Percentiles rank a stretch among this genome's conserved stretches.
Conservation (phyloP, 2,113 vertebrate genomes). For the Strix aluco region DNA sequence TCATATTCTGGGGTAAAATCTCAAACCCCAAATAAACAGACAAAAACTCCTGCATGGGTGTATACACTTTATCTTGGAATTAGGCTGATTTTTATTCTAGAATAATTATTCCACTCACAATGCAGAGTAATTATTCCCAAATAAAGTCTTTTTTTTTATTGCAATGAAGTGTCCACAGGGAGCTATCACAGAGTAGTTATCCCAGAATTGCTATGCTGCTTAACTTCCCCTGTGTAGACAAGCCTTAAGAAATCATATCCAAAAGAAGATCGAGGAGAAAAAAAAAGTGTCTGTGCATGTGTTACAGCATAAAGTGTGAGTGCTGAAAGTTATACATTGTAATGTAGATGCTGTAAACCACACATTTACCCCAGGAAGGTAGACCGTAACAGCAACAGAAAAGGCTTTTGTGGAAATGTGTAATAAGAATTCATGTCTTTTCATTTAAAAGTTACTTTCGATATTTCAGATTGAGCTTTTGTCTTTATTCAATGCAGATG, state of each 20-base stretch:
- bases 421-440: not conserved
- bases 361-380: not conserved
- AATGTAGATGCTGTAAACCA: conserved; percentile 40
- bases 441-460: conserved; percentile 13
- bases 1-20: not conserved
- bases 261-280: not conserved
- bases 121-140: conserved; percentile 57
- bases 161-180: conserved; percentile 51
- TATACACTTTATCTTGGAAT: conserved; percentile 15
- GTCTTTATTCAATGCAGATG: conserved; percentile 2
- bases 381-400: not conserved
- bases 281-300: not conserved
- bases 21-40: not conserved
- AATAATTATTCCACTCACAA: conserved; percentile 60
- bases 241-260: conserved; percentile 42
- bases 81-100: conserved; percentile 47
- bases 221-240: conserved; percentile 29
- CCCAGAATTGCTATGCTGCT: conserved; percentile 38
- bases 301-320: not conserved
- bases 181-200: conserved; percentile 61
- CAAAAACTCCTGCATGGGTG: not conserved
- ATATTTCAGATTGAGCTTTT: conserved; percentile 26
- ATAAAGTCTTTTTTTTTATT: conserved; percentile 58
- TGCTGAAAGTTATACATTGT: conserved; percentile 6
- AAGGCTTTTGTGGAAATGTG: not conserved